Base-by-base conservation (phyloP, 2,888 invertebrate genomes). In the Eupeodes latifasciatus region DNA sequence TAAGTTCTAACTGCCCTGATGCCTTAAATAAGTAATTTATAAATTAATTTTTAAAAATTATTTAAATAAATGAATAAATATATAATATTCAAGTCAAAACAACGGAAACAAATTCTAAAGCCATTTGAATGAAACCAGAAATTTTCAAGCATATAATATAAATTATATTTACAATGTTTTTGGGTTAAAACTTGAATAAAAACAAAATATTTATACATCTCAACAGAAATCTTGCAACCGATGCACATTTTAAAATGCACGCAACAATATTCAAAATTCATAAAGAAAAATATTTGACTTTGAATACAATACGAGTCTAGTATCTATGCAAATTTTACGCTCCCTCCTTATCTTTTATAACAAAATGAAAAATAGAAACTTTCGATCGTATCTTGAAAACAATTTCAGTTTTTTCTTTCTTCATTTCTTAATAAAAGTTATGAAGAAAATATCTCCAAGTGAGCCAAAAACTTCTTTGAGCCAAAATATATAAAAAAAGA, bases 401-500 rank as follows among this genome's bases (percentile, higher is more conserved):
- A 12, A 53, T 64, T 71, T 71, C 14, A 12, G 4, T 62, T 14
- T 59, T 34, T 16, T 51, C n/a, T 62, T 66, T 34, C 34, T 27
- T 67, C n/a, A n/a, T n/a, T n/a, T n/a, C n/a, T 67, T 47, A 51
- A 67, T 59, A 55, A 78, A 78, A 69, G 59, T 69, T 61, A 61
- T 78, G 14, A 69, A 11, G 40, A 62, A 44, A 78, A 69, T 57
- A 71, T 78, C 19, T 40, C 57, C 49, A 59, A 69, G 61, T 69
- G 49, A 53, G 40, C 40, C 55, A 59, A 72, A 57, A 72, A 44
- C 57, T 72, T 72, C 47, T 34, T 44, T 16, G n/a, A 27, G 10
- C 12, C 16, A 19, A 71, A 19, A 47, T 7, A 14, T 57, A 7
- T 7, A 47, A 16, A 47, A n/a, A 67, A 49, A 10, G 12, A 44